Conservation (phyloP, 2,888 invertebrate species). For the Pheosia tremula region DNA sequence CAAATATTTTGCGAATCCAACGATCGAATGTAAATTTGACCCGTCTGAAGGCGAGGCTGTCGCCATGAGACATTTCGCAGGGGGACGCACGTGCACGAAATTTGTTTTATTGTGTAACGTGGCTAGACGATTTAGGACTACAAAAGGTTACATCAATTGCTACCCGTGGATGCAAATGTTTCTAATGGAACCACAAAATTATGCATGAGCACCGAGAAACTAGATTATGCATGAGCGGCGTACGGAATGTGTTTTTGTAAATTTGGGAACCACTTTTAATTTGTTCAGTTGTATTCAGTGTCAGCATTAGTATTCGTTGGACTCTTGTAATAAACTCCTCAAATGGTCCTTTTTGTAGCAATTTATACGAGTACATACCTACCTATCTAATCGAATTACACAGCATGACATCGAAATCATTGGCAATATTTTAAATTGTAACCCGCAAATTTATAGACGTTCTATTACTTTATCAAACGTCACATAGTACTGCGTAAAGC, state of each 20-base stretch:
- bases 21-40: conserved; percentile 56
- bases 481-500: no score
- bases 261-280: conserved; percentile 13
- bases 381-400: neutral
- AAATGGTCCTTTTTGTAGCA: conserved; percentile 10
- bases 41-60: conserved; percentile 29
- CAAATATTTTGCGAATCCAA: conserved; percentile 38
- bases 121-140: conserved; percentile 42
- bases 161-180: conserved; percentile 28
- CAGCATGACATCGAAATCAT: no score
- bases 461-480: no score
- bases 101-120: conserved; percentile 42
- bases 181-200: conserved; percentile 37
- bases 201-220: conserved; percentile 30
- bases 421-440: no score
- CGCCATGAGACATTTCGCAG: conserved; percentile 40
- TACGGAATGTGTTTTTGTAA: conserved; percentile 18
- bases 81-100: conserved; percentile 50
- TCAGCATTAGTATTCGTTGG: conserved; percentile 15
- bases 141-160: conserved; percentile 47
- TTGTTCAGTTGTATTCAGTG: conserved; percentile 14
- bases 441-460: no score
- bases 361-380: conserved; percentile 10
- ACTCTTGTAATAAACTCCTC: neutral
- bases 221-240: conserved; percentile 36